Base-by-base conservation (phyloP, 2,888 invertebrate species). In the Hipparchia semele region DNA sequence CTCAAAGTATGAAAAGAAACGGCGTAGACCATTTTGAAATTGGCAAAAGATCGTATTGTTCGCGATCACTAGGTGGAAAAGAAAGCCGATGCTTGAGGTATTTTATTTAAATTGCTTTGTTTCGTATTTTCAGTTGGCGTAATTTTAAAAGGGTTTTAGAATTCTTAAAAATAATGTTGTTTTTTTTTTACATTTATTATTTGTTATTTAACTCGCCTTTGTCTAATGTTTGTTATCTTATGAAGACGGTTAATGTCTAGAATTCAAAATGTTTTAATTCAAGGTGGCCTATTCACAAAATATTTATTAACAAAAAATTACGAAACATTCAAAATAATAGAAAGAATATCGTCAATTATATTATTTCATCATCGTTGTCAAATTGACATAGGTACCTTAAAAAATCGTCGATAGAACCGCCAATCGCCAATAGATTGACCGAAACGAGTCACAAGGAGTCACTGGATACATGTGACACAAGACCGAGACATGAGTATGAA, bases 1-100 rank as follows among this genome's bases (percentile, higher is more conserved):
- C 73, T 76, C 76, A 70, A 73, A 73, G 76, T 73, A 77, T 78
- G 70, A 61, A 59, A 73, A 75, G 74, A 73, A 80, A 79, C 75
- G 78, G 79, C 80, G 77, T 79, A 71, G 72, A 60, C 74, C 81
- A 82, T 83, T 39, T 77, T 78, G 74, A 79, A 83, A 79, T 83
- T 86, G 78, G 70, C 72, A 46, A 72, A 79, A 49, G 79, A 80
- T 78, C 81, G 83, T 86, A 86, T 88, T 87, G 86, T 84, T 85
- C 84, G 79, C 81, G 79, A 82, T 81, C 73, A 79, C 75, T 76
- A 79, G 79, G 77, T 78, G 80, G 79, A 79, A 81, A 80, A 80
- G 77, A 79, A 80, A 81, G 73, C 62, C 58, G 72, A 66, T 65
- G 80, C 79, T 78, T 77, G 80, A 78, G 77, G 79, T 78, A 74